phyloP scores from a whole-genome alignment of 2,113 vertebrate genomes.

The human region DNA sequence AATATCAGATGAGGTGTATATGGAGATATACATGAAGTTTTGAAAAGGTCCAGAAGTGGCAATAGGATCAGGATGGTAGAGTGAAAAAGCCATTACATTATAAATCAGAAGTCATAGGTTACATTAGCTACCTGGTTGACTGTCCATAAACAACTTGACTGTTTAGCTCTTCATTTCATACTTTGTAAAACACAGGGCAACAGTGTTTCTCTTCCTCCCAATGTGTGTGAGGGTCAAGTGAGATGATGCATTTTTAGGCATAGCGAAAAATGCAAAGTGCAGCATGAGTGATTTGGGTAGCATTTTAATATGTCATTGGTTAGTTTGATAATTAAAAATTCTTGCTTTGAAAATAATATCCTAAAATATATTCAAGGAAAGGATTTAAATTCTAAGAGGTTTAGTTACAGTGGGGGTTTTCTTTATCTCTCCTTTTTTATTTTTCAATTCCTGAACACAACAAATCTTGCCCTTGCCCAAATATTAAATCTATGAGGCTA shows the following conservation, averaged over 20 bases:
- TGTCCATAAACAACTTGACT: background rate
- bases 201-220: background rate
- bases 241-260: background rate
- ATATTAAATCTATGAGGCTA: conserved; percentile 59
- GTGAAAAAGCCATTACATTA: background rate
- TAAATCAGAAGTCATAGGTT: background rate
- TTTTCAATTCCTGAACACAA: conserved; percentile 23
- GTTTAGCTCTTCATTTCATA: background rate
- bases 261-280: background rate
- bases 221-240: background rate
- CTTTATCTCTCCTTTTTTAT: background rate
- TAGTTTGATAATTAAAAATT: conserved; percentile 15
- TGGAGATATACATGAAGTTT: background rate
- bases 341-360: conserved; percentile 3
- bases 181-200: background rate
- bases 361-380: conserved; percentile 44
- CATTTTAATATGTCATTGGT: background rate
- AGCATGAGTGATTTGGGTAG: background rate
- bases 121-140: background rate
- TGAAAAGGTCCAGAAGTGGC: background rate
- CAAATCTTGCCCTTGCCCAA: conserved; percentile 50
- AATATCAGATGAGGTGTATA: background rate
- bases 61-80: background rate
- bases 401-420: background rate
- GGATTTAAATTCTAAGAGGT: conserved; percentile 2